These are phyloP conservation scores for Chouioia cunea DNA, from an alignment of 2,888 invertebrate species.

Conservation along the genomic window DNA sequence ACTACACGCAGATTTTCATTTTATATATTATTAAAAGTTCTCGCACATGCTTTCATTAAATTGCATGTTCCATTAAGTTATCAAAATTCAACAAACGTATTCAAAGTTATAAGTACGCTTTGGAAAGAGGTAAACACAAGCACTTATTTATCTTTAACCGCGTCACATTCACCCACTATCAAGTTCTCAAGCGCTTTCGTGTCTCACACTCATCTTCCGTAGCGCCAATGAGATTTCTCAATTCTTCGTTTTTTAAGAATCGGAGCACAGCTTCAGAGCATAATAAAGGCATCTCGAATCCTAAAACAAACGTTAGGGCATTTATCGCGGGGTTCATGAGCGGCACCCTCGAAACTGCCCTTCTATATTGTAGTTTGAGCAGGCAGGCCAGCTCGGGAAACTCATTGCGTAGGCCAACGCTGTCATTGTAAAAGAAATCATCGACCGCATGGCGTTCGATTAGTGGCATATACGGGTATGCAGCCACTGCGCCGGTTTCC, in stretches of 20 bases:
- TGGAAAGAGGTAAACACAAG: no score
- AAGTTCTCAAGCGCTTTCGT: no score
- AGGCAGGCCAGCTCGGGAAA: constrained; percentile 2
- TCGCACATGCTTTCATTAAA: no score
- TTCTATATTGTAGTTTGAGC: background rate
- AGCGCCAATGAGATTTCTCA: background rate
- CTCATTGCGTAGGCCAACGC: background rate
- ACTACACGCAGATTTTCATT: no score
- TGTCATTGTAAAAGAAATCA: background rate
- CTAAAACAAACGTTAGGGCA: background rate
- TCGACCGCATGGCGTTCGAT: background rate
- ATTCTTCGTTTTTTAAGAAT: background rate
- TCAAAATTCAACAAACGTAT: no score
- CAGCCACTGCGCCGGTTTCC: background rate
- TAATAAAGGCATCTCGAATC: background rate
- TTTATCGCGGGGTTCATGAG: constrained; percentile 1
- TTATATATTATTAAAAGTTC: no score
- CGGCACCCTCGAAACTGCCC: background rate
- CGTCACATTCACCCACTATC: no score
- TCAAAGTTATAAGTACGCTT: no score
- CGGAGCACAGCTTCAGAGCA: background rate
- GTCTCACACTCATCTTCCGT: no score
- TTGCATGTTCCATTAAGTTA: no score
- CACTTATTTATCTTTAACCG: no score
- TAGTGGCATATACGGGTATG: no score